Evolutionary conservation across 1,140 invertebrate species (phyloP), one percentile per base, ranked within the genome.

Genomic region (Ceratoteleas bidentatus): DNA sequence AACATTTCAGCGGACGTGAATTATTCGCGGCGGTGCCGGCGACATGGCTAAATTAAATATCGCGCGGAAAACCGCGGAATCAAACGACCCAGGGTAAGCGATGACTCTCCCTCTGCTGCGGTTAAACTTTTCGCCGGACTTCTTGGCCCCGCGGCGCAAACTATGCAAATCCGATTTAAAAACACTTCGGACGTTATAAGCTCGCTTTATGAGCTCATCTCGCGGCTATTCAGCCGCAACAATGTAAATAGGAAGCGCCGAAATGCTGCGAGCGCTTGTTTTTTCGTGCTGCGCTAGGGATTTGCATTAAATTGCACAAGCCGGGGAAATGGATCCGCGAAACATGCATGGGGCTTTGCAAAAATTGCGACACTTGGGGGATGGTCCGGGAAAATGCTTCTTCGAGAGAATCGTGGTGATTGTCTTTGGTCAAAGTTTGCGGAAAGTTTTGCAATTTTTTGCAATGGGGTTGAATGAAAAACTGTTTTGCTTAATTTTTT

Each of bases 1-100:
- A 91, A 91, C 58, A 84, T 75, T 74, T 69, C n/a, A 24, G 1
- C 10, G 73, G 7, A 24, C 9, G 13, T 62, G 43, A 69, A 77
- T 77, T 69, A 77, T 69, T 77, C 14, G 64, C 32, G n/a, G 32
- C 70, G 32, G 4, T 32, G 11, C 49, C 24, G 45, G 69, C 49
- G 14, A 43, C 57, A 56, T 16, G 52, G 24, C 50, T 64, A 34
- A 62, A 66, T 66, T 60, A 65, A 70, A 70, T 64, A 57, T 60
- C 15, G 14, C 24, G 45, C 11, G 32, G 60, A 70, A 58, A 70
- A 57, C 32, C 10, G 52, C 15, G 34, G 45, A 61, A 40, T 72
- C 36, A 50, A 73, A 64, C 40, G 69, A 52, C 15, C 13, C 24
- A 24, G 11, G 54, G 45, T 62, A 54, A 72, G 62, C 47, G 14